phyloP scores from a whole-genome alignment of 1,140 invertebrate genomes.

The Sinella curviseta region DNA sequence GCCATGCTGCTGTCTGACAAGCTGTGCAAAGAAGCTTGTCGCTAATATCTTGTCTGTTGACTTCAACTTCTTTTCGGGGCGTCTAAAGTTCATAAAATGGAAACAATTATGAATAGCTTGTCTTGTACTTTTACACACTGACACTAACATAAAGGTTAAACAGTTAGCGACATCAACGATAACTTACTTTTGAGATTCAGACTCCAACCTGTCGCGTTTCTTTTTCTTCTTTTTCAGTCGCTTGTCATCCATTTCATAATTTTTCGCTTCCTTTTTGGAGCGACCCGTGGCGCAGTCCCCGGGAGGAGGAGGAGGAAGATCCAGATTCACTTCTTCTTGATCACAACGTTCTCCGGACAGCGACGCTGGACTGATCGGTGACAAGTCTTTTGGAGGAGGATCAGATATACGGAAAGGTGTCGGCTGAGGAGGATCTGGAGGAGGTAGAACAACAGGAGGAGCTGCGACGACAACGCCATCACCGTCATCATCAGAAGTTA shows the following conservation, averaged over 20 bases:
- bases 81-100: background rate
- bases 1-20: constrained; percentile 72
- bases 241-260: constrained; percentile 43
- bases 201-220: constrained; percentile 25
- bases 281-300: constrained; percentile 58
- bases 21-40: constrained; percentile 81
- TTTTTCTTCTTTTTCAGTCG: constrained; percentile 34
- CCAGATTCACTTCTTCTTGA: background rate
- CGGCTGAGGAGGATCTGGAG: background rate
- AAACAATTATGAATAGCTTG: too few species aligned
- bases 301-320: constrained; percentile 53
- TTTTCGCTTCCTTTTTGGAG: constrained; percentile 32
- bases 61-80: background rate
- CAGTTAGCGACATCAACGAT: background rate
- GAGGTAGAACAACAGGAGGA: background rate
- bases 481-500: constrained; percentile 44
- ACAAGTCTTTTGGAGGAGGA: background rate
- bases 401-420: background rate
- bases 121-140: too few species aligned
- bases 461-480: background rate
- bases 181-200: constrained; percentile 36
- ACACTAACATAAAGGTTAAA: too few species aligned
- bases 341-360: background rate
- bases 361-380: background rate
- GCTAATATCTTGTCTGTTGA: constrained; percentile 70